phyloP scores from a whole-genome alignment of 2,797 vertebrate species.

The Eleutherodactylus coqui region DNA sequence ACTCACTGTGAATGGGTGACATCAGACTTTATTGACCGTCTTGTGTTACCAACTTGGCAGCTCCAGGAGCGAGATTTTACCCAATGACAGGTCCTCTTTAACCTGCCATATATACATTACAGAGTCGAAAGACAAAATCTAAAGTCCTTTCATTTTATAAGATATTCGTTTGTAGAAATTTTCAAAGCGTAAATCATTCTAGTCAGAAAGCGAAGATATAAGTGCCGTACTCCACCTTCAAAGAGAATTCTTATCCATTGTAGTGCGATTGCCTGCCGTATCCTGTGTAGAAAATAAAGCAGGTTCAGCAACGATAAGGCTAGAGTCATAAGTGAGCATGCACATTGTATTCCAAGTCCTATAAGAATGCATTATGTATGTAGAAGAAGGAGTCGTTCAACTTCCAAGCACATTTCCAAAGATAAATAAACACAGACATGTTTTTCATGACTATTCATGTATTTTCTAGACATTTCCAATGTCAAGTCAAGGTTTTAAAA shows the following conservation, averaged over 20 bases:
- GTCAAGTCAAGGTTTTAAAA: slow-evolving; percentile 15
- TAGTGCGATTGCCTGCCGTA: slow-evolving; percentile 2
- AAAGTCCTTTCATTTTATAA: neutral
- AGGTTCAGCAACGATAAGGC: neutral
- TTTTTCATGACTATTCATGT: slow-evolving; percentile 13
- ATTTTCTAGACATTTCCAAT: neutral
- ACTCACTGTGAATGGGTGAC: too few relatives aligned
- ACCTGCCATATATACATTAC: too few relatives aligned
- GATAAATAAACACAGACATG: neutral
- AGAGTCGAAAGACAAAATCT: neutral
- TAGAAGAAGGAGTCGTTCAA: neutral
- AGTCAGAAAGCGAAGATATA: neutral
- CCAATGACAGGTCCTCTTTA: too few relatives aligned
- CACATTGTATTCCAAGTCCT: neutral
- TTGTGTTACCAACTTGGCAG: too few relatives aligned
- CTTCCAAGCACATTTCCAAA: slow-evolving; percentile 6
- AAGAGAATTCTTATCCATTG: neutral
- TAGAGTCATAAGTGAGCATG: neutral
- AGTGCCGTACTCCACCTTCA: neutral
- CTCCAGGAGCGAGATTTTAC: too few relatives aligned
- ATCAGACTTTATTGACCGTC: too few relatives aligned
- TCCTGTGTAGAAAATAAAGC: slow-evolving; percentile 26
- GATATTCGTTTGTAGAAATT: neutral
- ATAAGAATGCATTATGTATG: slow-evolving; percentile 31
- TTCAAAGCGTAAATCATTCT: neutral